A percentile compares a stretch with the other conserved stretches of the same genome.
Conservation (phyloP, 1,140 invertebrate genomes). For the Brachionus paranguensis region DNA sequence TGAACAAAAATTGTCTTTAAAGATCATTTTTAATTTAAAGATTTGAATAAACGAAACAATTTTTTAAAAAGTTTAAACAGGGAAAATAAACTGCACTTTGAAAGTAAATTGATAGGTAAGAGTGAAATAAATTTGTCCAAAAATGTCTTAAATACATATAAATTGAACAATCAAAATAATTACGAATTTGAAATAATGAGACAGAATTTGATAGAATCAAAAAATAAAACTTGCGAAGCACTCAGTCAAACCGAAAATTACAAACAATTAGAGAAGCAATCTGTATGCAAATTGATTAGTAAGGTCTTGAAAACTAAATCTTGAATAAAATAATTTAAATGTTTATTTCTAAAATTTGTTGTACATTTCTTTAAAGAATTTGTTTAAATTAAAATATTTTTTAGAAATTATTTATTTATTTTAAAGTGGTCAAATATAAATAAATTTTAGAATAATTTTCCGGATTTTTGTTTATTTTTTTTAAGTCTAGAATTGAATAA, state of each 20-base stretch:
- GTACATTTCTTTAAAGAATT: background rate
- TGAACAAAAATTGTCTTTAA: background rate
- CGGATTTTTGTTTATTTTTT: too few species aligned
- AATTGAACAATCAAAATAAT: background rate
- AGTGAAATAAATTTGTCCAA: background rate
- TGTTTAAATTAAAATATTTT: too few species aligned
- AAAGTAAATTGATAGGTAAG: background rate
- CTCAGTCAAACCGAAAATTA: background rate
- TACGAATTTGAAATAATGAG: background rate
- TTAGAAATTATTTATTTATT: too few species aligned
- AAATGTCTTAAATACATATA: background rate
- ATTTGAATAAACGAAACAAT: background rate
- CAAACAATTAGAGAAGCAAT: background rate
- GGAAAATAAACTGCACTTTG: background rate
- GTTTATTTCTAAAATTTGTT: background rate
- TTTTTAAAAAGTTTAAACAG: background rate
- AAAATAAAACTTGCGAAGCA: background rate
- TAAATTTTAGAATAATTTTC: too few species aligned
- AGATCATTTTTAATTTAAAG: background rate
- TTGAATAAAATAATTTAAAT: background rate
- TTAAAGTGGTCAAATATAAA: too few species aligned
- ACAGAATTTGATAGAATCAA: background rate
- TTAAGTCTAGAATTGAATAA: too few species aligned
- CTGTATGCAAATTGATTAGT: background rate
- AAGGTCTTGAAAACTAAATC: background rate